phyloP scores from a whole-genome alignment of 2,888 invertebrate species.

The Drosophila mimetica region DNA sequence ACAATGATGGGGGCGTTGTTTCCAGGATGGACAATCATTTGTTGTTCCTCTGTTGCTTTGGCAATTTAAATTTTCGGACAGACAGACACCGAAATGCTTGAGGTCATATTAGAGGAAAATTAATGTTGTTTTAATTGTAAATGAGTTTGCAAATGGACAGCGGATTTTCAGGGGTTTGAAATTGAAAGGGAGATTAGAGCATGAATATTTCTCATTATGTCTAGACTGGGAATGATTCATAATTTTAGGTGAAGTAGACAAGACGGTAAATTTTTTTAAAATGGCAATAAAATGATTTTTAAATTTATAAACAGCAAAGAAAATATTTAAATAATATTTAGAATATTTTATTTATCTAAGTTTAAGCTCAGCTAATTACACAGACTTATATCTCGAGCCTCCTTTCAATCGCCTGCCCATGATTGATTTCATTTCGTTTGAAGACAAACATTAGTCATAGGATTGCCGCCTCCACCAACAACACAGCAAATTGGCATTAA shows the following conservation, averaged over 20 bases:
- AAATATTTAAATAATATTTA: background rate
- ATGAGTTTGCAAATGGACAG: slow-evolving; percentile 67
- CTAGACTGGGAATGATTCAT: slow-evolving; percentile 33
- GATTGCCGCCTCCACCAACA: slow-evolving; percentile 5
- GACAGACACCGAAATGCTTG: slow-evolving; percentile 64
- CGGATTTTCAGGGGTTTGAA: background rate
- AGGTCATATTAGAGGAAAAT: slow-evolving; percentile 77
- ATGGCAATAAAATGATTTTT: background rate
- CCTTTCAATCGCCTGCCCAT: slow-evolving; percentile 23
- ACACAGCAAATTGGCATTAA: slow-evolving; percentile 66
- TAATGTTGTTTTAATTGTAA: slow-evolving; percentile 80
- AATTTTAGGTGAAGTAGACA: background rate
- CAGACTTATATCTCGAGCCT: background rate
- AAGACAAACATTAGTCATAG: slow-evolving; percentile 38
- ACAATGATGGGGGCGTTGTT: slow-evolving; percentile 18
- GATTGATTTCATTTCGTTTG: slow-evolving; percentile 58
- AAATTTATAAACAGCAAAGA: background rate
- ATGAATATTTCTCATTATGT: slow-evolving; percentile 31
- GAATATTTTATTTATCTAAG: too few relatives aligned
- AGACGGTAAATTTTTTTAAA: too few relatives aligned
- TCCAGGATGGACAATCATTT: slow-evolving; percentile 47
- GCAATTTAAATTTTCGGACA: slow-evolving; percentile 64
- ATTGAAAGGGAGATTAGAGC: slow-evolving; percentile 15
- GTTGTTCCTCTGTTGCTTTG: slow-evolving; percentile 37
- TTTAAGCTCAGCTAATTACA: slow-evolving; percentile 57